These are phyloP conservation scores for Drosophila nebulosa DNA, from an alignment of 1,140 invertebrate species.

Conservation along the genomic window DNA sequence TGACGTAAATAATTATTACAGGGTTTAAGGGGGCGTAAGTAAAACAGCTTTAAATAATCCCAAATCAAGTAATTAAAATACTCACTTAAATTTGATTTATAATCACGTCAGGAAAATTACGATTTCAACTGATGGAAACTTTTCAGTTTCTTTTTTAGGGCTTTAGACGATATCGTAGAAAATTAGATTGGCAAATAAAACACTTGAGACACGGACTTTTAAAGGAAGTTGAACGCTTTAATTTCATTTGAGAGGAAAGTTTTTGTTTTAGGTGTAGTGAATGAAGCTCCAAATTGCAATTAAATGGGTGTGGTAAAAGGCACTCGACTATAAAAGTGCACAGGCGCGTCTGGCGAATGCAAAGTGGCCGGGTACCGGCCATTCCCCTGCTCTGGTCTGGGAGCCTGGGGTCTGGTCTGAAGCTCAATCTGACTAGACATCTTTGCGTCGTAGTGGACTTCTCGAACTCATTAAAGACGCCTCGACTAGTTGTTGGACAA, in stretches of 20 bases:
- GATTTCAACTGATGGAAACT: background rate
- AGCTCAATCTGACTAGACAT: conserved; percentile 8
- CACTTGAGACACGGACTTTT: background rate
- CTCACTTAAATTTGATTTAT: background rate
- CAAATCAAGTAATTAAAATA: no score
- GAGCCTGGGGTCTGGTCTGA: conserved; percentile 15
- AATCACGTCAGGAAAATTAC: background rate
- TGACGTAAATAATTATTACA: no score
- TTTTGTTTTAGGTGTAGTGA: conserved; percentile 2
- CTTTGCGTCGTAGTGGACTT: conserved; percentile 1
- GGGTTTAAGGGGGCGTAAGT: no score
- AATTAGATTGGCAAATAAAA: background rate
- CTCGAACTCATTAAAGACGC: conserved; percentile 49
- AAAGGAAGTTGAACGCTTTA: background rate
- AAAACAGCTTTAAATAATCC: no score
- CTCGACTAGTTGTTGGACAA: conserved; percentile 25
- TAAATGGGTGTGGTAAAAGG: conserved; percentile 11
- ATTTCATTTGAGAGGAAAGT: background rate
- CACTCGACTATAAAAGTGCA: conserved; percentile 10
- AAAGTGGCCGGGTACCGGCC: background rate
- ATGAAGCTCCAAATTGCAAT: conserved; percentile 1
- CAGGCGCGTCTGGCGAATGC: background rate
- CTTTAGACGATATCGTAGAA: background rate
- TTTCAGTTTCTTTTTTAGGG: background rate
- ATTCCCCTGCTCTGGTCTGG: background rate